Evolutionary conservation across 2,888 invertebrate species (phyloP), one percentile per base, ranked within the genome.

Genomic region (Lasius platythorax): DNA sequence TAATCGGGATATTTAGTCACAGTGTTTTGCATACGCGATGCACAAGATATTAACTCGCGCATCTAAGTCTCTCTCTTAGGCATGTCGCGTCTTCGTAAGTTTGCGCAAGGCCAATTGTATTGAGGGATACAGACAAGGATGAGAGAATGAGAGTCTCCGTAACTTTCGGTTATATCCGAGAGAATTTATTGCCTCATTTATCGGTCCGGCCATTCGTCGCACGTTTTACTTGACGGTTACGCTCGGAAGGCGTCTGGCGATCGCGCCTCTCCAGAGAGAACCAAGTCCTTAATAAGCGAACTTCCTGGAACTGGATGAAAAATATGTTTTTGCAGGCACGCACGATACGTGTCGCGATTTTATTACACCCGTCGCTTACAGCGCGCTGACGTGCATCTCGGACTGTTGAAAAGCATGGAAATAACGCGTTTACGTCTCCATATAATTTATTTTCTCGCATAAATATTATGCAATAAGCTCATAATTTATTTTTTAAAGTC

Each of bases 291-390:
- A 93, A 93, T 93, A 92, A 93, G 91, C 90, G 86, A 91, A 92
- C 92, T 94, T 94, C 94, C 90, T 87, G 91, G 94, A 94, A 94
- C 91, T 90, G 91, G 91, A 93, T 93, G 94, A 91, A 90, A 90
- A 90, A 93, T 93, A 93, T 93, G 93, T 94, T 93, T 93, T 93
- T 93, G 93, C 93, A 92, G 92, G 90, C 93, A 93, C 92, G 92
- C 92, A 91, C 91, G 92, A 91, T 93, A 94, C 94, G 94, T 94
- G 94, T 94, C 91, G 92, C 93, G 94, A 94, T 94, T 94, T 92
- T 92, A 92, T 94, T 93, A 94, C 93, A 92, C 90, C 87, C 85
- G 78, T 78, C 85, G 83, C 86, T 87, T 85, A 88, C 94, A 4
- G 37, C 37, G 4, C 37, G 37, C 89, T 92, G 93, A 92, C 92